A percentile compares a stretch with the other conserved stretches of the same genome.
These are phyloP conservation scores for Hylia prasina DNA, from an alignment of 2,113 vertebrate genomes.

Conservation along the genomic window DNA sequence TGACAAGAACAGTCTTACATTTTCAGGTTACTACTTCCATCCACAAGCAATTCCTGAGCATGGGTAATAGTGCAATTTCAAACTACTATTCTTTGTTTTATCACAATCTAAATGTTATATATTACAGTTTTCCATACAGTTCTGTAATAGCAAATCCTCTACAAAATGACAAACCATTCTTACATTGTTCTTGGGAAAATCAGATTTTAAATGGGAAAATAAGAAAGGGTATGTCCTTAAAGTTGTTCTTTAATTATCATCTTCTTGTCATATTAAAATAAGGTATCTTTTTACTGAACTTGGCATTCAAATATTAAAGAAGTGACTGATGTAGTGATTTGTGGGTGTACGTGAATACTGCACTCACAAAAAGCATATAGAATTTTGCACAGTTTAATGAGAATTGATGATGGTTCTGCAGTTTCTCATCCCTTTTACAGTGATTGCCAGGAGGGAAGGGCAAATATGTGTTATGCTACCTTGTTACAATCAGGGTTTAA, in stretches of 20 bases:
- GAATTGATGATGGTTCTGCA: background rate
- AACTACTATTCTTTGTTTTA: background rate
- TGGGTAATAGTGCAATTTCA: background rate
- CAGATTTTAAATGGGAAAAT: background rate
- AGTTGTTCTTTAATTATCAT: background rate
- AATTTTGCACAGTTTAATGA: background rate
- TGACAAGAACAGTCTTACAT: background rate
- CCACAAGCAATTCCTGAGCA: background rate
- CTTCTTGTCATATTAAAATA: background rate
- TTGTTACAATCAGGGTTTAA: background rate
- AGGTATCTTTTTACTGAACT: background rate
- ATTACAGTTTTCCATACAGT: background rate
- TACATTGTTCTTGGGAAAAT: background rate
- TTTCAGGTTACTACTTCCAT: background rate
- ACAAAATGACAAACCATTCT: background rate
- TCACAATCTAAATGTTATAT: background rate
- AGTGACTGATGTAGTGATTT: background rate
- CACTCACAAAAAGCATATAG: background rate
- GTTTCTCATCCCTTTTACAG: background rate
- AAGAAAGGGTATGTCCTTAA: background rate
- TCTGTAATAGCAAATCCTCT: background rate
- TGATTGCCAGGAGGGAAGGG: background rate
- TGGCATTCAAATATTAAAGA: background rate
- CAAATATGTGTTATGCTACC: background rate
- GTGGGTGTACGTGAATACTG: background rate